These are phyloP conservation scores for Sepioteuthis lessoniana DNA, from an alignment of 2,888 invertebrate genomes.

Conservation along the genomic window DNA sequence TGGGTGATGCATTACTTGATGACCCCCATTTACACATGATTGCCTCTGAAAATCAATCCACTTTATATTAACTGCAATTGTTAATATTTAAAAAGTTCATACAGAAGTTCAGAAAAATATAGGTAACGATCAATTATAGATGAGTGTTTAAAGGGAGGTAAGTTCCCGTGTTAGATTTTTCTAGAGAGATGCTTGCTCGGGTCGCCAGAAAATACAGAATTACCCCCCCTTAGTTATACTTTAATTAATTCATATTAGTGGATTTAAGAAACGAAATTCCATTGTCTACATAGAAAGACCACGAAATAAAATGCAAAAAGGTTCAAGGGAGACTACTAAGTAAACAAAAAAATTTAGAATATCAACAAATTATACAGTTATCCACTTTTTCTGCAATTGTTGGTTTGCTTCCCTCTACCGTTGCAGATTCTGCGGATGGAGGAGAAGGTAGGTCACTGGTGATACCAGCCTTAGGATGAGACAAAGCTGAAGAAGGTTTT, in stretches of 20 bases:
- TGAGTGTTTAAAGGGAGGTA: too few species aligned
- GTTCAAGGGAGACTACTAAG: not conserved
- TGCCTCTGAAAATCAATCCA: not conserved
- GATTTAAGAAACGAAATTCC: too few species aligned
- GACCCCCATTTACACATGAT: not conserved
- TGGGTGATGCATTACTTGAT: not conserved
- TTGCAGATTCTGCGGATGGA: not conserved
- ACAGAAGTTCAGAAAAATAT: too few species aligned
- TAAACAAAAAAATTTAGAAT: not conserved
- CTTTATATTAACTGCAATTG: not conserved
- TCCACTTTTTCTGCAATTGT: not conserved
- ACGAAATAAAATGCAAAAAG: too few species aligned
- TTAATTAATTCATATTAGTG: too few species aligned
- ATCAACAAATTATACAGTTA: not conserved
- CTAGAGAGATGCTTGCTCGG: too few species aligned
- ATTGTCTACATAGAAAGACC: too few species aligned
- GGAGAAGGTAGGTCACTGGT: not conserved
- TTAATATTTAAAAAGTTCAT: too few species aligned
- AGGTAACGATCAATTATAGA: too few species aligned
- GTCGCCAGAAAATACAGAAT: too few species aligned
- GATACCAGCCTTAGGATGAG: not conserved
- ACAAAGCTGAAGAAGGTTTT: not conserved
- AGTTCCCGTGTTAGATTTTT: too few species aligned
- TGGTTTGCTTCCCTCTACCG: not conserved
- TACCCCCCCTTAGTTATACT: too few species aligned